phyloP scores from a whole-genome alignment of 1,140 invertebrate genomes.

The Phthorimaea operculella region DNA sequence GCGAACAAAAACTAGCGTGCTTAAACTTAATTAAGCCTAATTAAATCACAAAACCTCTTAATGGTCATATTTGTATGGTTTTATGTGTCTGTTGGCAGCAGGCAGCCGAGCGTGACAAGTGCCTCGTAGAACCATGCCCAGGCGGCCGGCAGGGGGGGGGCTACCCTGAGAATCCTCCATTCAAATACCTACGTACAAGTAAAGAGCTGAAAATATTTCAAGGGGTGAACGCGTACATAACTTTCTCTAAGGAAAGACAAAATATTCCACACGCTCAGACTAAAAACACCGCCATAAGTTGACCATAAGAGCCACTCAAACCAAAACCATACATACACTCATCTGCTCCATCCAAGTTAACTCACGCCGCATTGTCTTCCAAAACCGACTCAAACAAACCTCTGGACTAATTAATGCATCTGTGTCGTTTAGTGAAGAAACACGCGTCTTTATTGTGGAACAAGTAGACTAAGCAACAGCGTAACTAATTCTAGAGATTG shows the following conservation, averaged over 20 bases:
- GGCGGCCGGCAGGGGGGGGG: background rate
- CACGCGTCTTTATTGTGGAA: conserved; percentile 51
- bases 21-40: conserved; percentile 53
- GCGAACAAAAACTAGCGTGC: conserved; percentile 23
- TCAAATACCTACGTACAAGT: no score
- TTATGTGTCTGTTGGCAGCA: conserved; percentile 15
- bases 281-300: no score
- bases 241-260: no score
- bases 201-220: no score
- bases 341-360: no score
- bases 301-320: no score
- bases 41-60: conserved; percentile 39
- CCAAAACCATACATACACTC: no score
- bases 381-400: no score
- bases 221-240: no score
- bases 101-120: conserved; percentile 14
- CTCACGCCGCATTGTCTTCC: no score
- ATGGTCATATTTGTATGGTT: conserved; percentile 33
- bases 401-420: conserved; percentile 40
- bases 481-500: conserved; percentile 66
- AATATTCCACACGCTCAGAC: no score
- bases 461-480: conserved; percentile 58
- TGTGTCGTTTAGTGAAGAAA: conserved; percentile 54
- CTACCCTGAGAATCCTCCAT: no score
- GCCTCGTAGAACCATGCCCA: conserved; percentile 1